Conservation (phyloP, 2,888 invertebrate genomes). For the Thyatira batis region DNA sequence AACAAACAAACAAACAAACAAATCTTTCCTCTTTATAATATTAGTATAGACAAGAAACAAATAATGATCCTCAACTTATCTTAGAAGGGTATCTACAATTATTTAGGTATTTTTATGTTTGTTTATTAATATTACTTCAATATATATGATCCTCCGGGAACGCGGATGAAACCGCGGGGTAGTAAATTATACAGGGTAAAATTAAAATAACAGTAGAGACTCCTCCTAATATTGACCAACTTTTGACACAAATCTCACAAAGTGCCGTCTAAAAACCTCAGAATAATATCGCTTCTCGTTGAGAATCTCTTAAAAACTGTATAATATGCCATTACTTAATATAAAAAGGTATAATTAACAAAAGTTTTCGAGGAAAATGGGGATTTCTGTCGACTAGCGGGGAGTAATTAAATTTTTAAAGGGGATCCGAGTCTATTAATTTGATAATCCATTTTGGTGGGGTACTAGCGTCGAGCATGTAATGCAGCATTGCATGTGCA, state of each 20-base stretch:
- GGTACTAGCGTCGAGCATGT: not conserved
- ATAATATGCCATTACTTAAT: conserved; percentile 13
- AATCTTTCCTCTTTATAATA: too few relatives aligned
- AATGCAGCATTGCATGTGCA: too few relatives aligned
- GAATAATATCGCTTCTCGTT: not conserved
- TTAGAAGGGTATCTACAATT: too few relatives aligned
- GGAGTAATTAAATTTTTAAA: conserved; percentile 26
- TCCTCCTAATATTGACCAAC: not conserved
- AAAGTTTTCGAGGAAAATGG: conserved; percentile 24
- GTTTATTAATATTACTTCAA: too few relatives aligned
- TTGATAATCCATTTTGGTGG: not conserved
- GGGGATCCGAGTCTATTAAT: conserved; percentile 11
- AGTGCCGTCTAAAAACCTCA: not conserved
- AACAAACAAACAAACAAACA: too few relatives aligned
- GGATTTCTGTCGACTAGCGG: conserved; percentile 20
- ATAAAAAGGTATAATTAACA: conserved; percentile 24
- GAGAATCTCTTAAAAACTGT: not conserved
- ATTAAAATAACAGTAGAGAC: too few relatives aligned
- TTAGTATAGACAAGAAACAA: too few relatives aligned
- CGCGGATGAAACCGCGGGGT: too few relatives aligned
- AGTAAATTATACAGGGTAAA: too few relatives aligned
- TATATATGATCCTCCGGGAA: too few relatives aligned
- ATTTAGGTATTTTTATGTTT: too few relatives aligned
- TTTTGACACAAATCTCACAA: not conserved
- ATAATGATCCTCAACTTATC: too few relatives aligned